phyloP scores from a whole-genome alignment of 2,888 invertebrate species.

The Pollenia labialis region DNA sequence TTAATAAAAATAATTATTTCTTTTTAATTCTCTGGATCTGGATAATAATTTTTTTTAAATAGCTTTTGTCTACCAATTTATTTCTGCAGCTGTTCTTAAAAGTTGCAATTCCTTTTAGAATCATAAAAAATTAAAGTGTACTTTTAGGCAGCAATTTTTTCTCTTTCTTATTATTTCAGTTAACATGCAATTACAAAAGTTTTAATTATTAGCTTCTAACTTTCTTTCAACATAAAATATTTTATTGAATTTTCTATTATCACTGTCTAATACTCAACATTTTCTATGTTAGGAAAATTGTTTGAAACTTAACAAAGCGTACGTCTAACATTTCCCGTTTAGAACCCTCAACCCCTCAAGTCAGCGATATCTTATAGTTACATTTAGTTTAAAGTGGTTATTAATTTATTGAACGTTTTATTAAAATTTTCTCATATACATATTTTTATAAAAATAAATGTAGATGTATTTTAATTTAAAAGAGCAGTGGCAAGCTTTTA shows the following conservation, averaged over 20 bases:
- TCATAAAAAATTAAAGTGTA: neutral
- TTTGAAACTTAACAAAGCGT: neutral
- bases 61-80: no score
- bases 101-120: neutral
- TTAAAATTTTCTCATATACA: neutral
- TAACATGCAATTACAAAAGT: conserved; percentile 3
- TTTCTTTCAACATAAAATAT: neutral
- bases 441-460: neutral
- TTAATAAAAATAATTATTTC: no score
- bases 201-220: conserved; percentile 10
- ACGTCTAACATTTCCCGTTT: neutral
- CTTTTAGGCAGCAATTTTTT: conserved; percentile 11
- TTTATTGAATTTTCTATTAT: conserved; percentile 28
- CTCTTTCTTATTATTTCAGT: neutral
- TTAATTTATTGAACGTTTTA: conserved; percentile 53
- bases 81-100: neutral
- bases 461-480: conserved; percentile 6
- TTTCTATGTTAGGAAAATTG: neutral
- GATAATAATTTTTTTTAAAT: no score
- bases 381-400: conserved; percentile 49
- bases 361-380: neutral
- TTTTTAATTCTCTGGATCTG: no score
- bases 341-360: no score
- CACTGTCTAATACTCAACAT: neutral
- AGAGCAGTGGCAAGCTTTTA: no score